phyloP scores from a whole-genome alignment of 2,888 invertebrate genomes.

The Hofmannophila pseudospretella region DNA sequence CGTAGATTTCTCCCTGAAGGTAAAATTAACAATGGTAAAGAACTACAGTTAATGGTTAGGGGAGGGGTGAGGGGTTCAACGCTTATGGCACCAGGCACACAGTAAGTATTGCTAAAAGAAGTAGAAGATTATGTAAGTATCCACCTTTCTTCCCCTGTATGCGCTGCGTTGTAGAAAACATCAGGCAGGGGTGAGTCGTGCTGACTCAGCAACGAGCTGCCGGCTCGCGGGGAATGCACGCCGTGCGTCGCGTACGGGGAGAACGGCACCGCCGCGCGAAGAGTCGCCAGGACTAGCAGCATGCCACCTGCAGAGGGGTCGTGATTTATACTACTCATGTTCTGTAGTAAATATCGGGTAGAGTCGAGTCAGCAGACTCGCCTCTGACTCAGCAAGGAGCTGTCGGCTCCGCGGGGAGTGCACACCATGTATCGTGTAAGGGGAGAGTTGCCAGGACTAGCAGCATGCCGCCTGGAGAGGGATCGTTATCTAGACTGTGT shows the following conservation, averaged over 20 bases:
- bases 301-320: slow-evolving; percentile 55
- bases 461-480: slow-evolving; percentile 55
- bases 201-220: slow-evolving; percentile 66
- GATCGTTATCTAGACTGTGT: too few relatives aligned
- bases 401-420: slow-evolving; percentile 67
- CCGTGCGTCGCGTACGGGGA: slow-evolving; percentile 69
- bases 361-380: slow-evolving; percentile 59
- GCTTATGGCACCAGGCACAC: too few relatives aligned
- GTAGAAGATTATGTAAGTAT: too few relatives aligned
- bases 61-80: too few relatives aligned
- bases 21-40: too few relatives aligned
- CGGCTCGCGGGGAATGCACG: slow-evolving; percentile 63
- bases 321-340: too few relatives aligned
- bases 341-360: slow-evolving; percentile 67
- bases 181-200: slow-evolving; percentile 65
- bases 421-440: slow-evolving; percentile 64
- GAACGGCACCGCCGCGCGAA: slow-evolving; percentile 66
- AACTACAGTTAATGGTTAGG: too few relatives aligned
- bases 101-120: too few relatives aligned
- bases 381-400: slow-evolving; percentile 66
- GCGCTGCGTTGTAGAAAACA: slow-evolving; percentile 63
- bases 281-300: slow-evolving; percentile 56
- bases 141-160: slow-evolving; percentile 56
- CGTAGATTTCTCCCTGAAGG: too few relatives aligned
- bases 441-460: slow-evolving; percentile 61